phyloP scores from a whole-genome alignment of 35 echinoderm and acorn worm species.

The Apostichopus parvimensis region DNA sequence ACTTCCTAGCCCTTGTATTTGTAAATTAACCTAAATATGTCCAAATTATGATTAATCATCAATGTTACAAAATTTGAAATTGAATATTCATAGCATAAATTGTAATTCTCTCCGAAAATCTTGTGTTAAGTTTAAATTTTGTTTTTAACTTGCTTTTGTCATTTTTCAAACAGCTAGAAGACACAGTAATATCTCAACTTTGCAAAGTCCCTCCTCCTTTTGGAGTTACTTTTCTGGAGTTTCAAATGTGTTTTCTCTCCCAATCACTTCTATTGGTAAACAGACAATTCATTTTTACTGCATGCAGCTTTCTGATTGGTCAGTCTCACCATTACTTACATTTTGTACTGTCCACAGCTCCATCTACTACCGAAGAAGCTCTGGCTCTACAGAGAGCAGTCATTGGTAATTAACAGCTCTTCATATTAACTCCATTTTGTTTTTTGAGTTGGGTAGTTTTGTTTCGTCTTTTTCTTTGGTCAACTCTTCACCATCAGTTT shows the following conservation, averaged over 20 bases:
- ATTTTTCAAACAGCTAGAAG: slow-evolving; percentile 5
- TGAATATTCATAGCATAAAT: no score
- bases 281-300: neutral
- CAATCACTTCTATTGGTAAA: slow-evolving; percentile 44
- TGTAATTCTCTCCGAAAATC: no score
- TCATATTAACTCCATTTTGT: neutral
- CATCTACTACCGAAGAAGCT: slow-evolving; percentile 78
- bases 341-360: slow-evolving; percentile 52
- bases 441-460: neutral
- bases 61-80: no score
- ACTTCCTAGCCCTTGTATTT: no score
- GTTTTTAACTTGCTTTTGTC: neutral
- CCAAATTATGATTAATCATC: no score
- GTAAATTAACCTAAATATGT: no score
- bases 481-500: no score
- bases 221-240: slow-evolving; percentile 20
- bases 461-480: no score
- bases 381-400: slow-evolving; percentile 88
- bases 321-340: slow-evolving; percentile 24
- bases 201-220: neutral
- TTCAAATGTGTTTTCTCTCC: slow-evolving; percentile 38
- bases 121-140: no score
- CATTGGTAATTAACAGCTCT: slow-evolving; percentile 65
- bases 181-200: slow-evolving; percentile 23
- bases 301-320: slow-evolving; percentile 34